Percentiles rank a stretch among this genome's conserved stretches.
Evolutionary conservation across 2,113 vertebrate genomes (phyloP).

Genomic region (Boulengeromyrus knoepffleri): DNA sequence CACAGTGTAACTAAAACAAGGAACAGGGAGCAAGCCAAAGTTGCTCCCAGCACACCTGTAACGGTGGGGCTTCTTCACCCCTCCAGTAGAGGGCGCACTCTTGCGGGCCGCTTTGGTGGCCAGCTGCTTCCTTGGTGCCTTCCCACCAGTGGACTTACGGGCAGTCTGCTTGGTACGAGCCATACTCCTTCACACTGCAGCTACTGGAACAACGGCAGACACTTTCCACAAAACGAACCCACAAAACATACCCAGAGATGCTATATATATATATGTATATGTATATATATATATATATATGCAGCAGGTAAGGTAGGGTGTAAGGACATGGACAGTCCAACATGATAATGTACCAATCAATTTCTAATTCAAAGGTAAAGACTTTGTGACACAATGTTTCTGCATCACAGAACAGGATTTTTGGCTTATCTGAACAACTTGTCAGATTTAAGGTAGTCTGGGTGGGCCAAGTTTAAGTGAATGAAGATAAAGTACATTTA

Average conservation of each 20-base stretch:
- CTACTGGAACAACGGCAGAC: background rate
- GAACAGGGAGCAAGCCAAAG: background rate
- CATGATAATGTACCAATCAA: background rate
- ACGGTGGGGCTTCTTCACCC: conserved; percentile 19
- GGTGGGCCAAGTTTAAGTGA: background rate
- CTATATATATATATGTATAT: no score
- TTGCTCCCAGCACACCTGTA: conserved; percentile 12
- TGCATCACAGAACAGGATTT: background rate
- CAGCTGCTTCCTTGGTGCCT: background rate
- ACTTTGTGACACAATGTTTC: background rate
- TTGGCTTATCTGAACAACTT: background rate
- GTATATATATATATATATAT: background rate
- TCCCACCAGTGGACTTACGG: background rate
- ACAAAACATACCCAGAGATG: background rate
- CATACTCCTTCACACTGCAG: background rate
- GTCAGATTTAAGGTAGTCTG: background rate
- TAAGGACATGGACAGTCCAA: background rate
- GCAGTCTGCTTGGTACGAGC: conserved; percentile 9
- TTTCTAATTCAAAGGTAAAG: background rate
- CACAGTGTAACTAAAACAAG: background rate
- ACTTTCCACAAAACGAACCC: background rate
- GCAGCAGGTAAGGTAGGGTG: no score
- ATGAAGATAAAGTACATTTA: background rate
- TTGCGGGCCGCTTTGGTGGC: conserved; percentile 9
- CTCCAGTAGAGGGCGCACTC: conserved; percentile 2